Base-by-base conservation (phyloP, 2,888 invertebrate species). In the Calliphora vomitoria region DNA sequence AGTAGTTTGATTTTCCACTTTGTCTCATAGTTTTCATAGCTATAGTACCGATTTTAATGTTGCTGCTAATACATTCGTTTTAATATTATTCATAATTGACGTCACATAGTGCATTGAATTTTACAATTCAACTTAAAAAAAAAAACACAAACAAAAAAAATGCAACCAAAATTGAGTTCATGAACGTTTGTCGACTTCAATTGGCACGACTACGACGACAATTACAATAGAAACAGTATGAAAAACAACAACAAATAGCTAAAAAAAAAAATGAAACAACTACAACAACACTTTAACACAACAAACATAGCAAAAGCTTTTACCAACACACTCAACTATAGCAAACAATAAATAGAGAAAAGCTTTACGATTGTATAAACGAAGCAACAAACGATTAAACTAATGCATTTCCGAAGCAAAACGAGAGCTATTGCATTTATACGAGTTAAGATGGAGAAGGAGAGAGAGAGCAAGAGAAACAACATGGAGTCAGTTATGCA, bases 151-250 rank as follows among this genome's bases (percentile, higher is more conserved):
- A 50, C 25, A 31, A 82, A 5, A 58, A 58, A 68, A 31, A 35
- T 50, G 1, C 15, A 53, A 50, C 47, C 85, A 88, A 91, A 84
- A 91, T 91, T 91, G 91, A 92, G 92, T 92, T 92, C 91, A 92
- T 90, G 91, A 92, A 92, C 92, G 92, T 92, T 92, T 92, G 91
- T 91, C 91, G 92, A 91, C 92, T 92, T 91, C 91, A 91, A 91
- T 91, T 90, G 86, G 85, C 89, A 66, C 58, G 44, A 44, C 55
- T 38, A 53, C 31, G n/a, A 62, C 18, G 74, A 78, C 35, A 60
- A 79, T 35, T n/a, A 8, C 44, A 66, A 74, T 55, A 68, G 47
- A 50, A 75, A 38, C 11, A 64, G 8, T 41, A 71, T 15, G n/a
- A 50, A 41, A 60, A 4, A 38, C 11, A 88, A 55, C 18, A 38